Base-by-base conservation (phyloP, 1,140 invertebrate genomes). In the Manduca sexta region DNA sequence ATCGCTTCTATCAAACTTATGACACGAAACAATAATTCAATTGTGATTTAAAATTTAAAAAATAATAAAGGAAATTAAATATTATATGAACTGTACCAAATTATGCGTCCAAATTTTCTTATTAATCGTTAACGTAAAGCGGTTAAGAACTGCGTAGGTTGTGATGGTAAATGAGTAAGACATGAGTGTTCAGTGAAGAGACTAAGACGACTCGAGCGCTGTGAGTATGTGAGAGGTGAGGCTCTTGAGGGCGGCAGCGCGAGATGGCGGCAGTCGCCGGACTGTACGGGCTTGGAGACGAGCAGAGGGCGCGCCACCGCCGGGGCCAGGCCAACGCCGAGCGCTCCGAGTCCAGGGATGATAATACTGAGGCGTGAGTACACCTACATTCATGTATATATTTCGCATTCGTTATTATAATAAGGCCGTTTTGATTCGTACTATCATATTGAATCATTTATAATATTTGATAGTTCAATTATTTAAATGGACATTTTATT, bases 321-420 rank as follows among this genome's bases (percentile, higher is more conserved):
- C 80, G 80, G 29, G 78, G 78, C 12, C 80, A 82, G 45, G 69
- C 67, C 56, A 74, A 78, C 56, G 72, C 80, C 33, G 80, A 84
- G 49, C 74, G 80, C 63, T 84, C 80, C 53, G 81, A 84, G 56
- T 84, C 81, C 49, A 63, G 81, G 29, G 81, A 84, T 57, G 81
- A 84, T 66, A 84, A 84, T 66, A 84, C 81, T 34, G 81, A 84
- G 51, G 78, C 78, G 80, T 84, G 46, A 84, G 80, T 84, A 40
- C 38, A n/a, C 38, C 14, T 10, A 50, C n/a, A 13, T 37, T 13
- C 13, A 37, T 12, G 6, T 15, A n/a, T 14, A 37, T n/a, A n/a
- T n/a, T n/a, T n/a, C n/a, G n/a, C n/a, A n/a, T n/a, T n/a, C n/a
- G n/a, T n/a, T n/a, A n/a, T n/a, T n/a, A n/a, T n/a, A n/a, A n/a